These are phyloP conservation scores for Rotaria sp. DNA, from an alignment of 2,888 invertebrate species.

Conservation along the genomic window DNA sequence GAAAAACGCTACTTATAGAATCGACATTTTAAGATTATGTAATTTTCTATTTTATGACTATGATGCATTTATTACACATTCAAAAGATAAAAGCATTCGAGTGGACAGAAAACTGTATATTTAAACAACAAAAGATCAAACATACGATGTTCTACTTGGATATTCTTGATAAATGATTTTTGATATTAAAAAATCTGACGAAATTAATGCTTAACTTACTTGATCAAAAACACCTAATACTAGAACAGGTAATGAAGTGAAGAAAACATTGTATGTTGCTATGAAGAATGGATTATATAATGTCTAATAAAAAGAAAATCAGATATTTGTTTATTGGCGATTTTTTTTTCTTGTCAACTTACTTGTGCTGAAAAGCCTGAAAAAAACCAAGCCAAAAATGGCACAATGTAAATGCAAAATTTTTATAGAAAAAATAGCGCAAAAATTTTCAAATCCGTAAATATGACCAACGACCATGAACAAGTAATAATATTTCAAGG, in stretches of 20 bases:
- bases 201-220: conserved; percentile 44
- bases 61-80: too few relatives aligned
- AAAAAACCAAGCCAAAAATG: conserved; percentile 99
- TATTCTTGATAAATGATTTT: too few relatives aligned
- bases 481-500: conserved; percentile 81
- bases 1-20: too few relatives aligned
- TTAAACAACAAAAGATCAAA: too few relatives aligned
- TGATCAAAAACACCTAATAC: conserved; percentile 93
- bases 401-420: conserved; percentile 96
- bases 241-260: conserved; percentile 91
- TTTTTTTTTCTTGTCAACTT: conserved; percentile 44
- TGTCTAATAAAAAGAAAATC: conserved; percentile 65
- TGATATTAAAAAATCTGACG: not conserved
- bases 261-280: conserved; percentile 95
- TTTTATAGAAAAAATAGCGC: conserved; percentile 97
- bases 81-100: too few relatives aligned
- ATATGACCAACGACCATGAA: conserved; percentile 75
- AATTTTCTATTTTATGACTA: too few relatives aligned
- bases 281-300: conserved; percentile 98
- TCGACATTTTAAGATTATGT: too few relatives aligned
- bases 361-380: conserved; percentile 99
- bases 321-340: conserved; percentile 40
- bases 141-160: too few relatives aligned
- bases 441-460: conserved; percentile 91
- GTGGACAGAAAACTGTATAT: too few relatives aligned